Percentiles rank a stretch among this genome's conserved stretches.
These are phyloP conservation scores for Danio tinwini DNA, from an alignment of 2,797 vertebrate genomes.

Conservation along the genomic window DNA sequence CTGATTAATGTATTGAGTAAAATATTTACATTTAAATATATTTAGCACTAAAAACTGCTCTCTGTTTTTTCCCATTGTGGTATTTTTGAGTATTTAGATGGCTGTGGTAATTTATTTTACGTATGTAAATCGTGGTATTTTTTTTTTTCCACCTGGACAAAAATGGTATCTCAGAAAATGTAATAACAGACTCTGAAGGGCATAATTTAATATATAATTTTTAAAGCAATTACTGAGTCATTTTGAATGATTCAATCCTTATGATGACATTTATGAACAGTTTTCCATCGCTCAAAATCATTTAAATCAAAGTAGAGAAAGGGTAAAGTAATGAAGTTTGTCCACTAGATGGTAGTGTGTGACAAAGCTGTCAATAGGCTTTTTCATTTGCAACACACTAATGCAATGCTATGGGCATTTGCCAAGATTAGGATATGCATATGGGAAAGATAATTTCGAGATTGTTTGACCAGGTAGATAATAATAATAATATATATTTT, in stretches of 20 bases:
- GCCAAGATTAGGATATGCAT: neutral
- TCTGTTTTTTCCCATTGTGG: too few relatives aligned
- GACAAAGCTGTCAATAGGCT: conserved; percentile 1
- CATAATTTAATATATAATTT: neutral
- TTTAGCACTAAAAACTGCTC: too few relatives aligned
- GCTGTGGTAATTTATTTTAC: too few relatives aligned
- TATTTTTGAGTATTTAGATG: too few relatives aligned
- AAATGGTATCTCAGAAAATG: neutral
- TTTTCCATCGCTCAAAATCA: neutral
- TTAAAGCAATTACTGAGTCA: neutral
- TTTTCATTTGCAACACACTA: neutral
- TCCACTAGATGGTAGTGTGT: conserved; percentile 50
- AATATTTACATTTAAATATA: too few relatives aligned
- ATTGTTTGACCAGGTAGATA: neutral
- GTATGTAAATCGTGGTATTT: too few relatives aligned
- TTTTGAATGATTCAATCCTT: neutral
- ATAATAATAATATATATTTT: too few relatives aligned
- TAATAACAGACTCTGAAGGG: neutral
- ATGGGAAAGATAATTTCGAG: neutral
- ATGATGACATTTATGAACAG: neutral
- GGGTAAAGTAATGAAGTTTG: neutral
- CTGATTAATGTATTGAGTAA: too few relatives aligned
- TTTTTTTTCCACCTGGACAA: neutral
- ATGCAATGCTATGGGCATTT: neutral
- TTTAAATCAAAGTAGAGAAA: neutral